Base-by-base conservation (phyloP, 2,113 vertebrate genomes). In the Micronisus gabar region DNA sequence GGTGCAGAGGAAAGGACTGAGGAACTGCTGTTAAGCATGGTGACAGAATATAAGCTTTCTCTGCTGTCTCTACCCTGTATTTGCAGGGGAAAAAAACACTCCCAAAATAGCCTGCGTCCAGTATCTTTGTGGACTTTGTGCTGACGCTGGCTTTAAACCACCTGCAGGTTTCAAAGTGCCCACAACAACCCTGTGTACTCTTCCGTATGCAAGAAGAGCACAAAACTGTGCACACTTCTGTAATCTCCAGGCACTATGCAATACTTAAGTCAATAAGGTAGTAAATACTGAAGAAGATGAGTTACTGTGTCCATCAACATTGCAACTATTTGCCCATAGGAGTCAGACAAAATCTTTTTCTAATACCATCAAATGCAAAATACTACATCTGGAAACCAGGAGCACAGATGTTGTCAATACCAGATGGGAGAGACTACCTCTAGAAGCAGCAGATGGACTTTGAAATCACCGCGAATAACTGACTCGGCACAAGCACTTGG, bases 141-240 rank as follows among this genome's bases (percentile, higher is more conserved):
- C 83, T 96, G 62, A 89, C 0, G 1, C 4, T 32, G 45, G 32
- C 75, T 90, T 93, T 94, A 83, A 92, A 61, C 45, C 91, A 97
- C 34, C 91, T 95, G 94, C 88, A 89, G 53, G 73, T 95, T 95
- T 96, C 96, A 65, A 74, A 83, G 52, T 22, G 36, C 86, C 52
- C 79, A 36, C 52, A 81, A n/a, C 13, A 47, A 53, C 26, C 0
- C 72, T 59, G 11, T 12, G 18, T 30, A 58, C 36, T 9, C 56
- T 74, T 74, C n/a, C 32, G 22, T 9, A 30, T 22, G 45, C 53
- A 89, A 65, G 68, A 91, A 32, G 61, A 91, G 22, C 0, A 0
- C 63, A 79, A 50, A 92, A 34, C 34, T 18, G 10, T 10, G 26
- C 81, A 8, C 12, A 22, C 25, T 63, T 45, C 45, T 32, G 41